Conservation (phyloP, 2,888 invertebrate species). For the Suillia variegata region DNA sequence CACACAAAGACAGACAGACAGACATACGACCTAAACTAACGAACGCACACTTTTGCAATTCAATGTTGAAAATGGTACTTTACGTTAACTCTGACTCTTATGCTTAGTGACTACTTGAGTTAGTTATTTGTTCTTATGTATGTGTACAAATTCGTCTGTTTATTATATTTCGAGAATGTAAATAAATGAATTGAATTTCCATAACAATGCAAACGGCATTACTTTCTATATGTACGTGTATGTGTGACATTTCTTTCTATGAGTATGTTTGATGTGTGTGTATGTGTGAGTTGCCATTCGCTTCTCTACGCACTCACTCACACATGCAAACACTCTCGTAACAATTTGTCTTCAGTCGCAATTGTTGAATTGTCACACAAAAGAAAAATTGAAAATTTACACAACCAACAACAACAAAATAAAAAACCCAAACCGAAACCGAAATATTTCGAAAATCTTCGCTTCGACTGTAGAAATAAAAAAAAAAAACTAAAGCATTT, state of each 20-base stretch:
- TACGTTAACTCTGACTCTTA: no score
- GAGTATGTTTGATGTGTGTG: slow-evolving; percentile 5
- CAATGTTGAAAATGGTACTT: no score
- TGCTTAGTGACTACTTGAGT: no score
- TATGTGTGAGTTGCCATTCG: slow-evolving; percentile 6
- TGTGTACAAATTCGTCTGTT: no score
- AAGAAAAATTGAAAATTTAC: slow-evolving; percentile 1
- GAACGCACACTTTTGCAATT: no score
- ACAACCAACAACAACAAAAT: slow-evolving; percentile 5
- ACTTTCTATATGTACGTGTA: slow-evolving; percentile 1
- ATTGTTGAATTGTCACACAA: not conserved
- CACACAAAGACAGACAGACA: no score
- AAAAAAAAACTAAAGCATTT: not conserved
- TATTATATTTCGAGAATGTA: slow-evolving; percentile 17
- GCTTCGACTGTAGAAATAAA: not conserved
- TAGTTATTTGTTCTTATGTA: no score
- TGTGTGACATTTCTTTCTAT: no score
- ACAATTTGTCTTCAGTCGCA: not conserved
- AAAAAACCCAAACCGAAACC: slow-evolving; percentile 11
- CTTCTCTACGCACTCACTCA: not conserved
- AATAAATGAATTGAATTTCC: slow-evolving; percentile 23
- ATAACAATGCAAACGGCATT: slow-evolving; percentile 4
- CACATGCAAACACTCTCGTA: not conserved
- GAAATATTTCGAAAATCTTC: not conserved
- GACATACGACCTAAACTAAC: no score